Evolutionary conservation across 2,113 vertebrate genomes (phyloP), one percentile per base, ranked within the genome.

Genomic region (Eleginops maclovinus): DNA sequence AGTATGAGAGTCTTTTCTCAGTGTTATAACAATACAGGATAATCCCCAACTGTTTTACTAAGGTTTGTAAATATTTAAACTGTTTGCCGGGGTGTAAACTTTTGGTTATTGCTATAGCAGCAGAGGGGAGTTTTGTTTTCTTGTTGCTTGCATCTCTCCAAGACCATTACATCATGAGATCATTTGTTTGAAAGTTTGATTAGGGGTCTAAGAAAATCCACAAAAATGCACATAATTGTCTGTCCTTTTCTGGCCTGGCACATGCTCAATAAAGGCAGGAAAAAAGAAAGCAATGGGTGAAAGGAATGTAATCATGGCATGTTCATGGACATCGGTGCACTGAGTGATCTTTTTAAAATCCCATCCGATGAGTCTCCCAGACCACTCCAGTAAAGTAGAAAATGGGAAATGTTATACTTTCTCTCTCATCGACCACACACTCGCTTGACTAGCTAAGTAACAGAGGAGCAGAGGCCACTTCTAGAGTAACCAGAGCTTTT

Each of bases 131-230:
- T 85, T 81, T 44, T 79, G 84, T 85, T 83, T 82, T 91, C 74
- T 78, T 87, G 87, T 69, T 89, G 75, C 83, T 89, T 66, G 77
- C 74, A 47, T 85, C 79, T 82, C 79, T 84, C 59, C 86, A 65
- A 80, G 78, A 65, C 31, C 85, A 86, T 90, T 88, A 90, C 79
- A 83, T 80, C 82, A 90, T 91, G 87, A 91, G 83, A 72, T 89
- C 86, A 91, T 92, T 91, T 91, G 91, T 90, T 91, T 90, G 79
- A 91, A 88, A 70, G 65, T 89, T 92, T 91, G 91, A 93, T 93
- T 93, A 89, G 76, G 84, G 84, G 90, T 85, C 85, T 87, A 21
- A 64, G 83, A 91, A 92, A 92, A 93, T 90, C 91, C 90, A 15
- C 91, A 92, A 56, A 83, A 89, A 92, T 84, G 79, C 81, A 62